Evolutionary conservation across 2,888 invertebrate species (phyloP), one percentile per base, ranked within the genome.

Genomic region (Harmothoe impar): DNA sequence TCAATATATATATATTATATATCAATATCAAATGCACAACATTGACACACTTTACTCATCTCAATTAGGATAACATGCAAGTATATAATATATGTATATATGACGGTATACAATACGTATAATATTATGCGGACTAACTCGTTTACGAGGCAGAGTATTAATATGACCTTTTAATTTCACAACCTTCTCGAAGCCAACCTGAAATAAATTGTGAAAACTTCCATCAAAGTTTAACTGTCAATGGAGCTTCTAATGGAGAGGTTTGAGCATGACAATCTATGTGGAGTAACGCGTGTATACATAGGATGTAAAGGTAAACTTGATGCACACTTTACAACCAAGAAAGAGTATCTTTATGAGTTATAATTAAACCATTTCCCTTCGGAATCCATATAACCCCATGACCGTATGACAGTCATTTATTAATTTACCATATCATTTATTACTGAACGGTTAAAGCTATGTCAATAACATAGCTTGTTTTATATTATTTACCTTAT

Each of bases 111-210:
- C 25, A 35, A 62, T 62, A 62, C 20, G 62, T 77, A 77, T 77
- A 77, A 77, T 81, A 81, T 81, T 81, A 81, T 81, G 81, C 81
- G 33, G 81, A 81, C 35, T 20, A 81, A 81, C 35, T 81, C 25
- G 81, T 17, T n/a, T 33, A 43, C 17, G 81, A 81, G 43, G 81
- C 81, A 81, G 35, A 81, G 81, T 81, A 25, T 25, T 35, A 0
- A 77, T 29, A 77, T 17, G 81, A 43, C 77, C 3, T 31, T 77
- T n/a, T 25, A 77, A 29, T 17, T 17, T 81, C 81, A 81, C 81
- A 81, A 81, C 81, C 81, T 33, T 43, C 0, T 81, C 81, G 10
- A 81, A 81, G 81, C 10, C 25, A 29, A 29, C 17, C 29, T 29
- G 31, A 72, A 72, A 20, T 20, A 62, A 43, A 5, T 3, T 62